Base-by-base conservation (phyloP, 2,888 invertebrate genomes). In the Ophion obscuratus region DNA sequence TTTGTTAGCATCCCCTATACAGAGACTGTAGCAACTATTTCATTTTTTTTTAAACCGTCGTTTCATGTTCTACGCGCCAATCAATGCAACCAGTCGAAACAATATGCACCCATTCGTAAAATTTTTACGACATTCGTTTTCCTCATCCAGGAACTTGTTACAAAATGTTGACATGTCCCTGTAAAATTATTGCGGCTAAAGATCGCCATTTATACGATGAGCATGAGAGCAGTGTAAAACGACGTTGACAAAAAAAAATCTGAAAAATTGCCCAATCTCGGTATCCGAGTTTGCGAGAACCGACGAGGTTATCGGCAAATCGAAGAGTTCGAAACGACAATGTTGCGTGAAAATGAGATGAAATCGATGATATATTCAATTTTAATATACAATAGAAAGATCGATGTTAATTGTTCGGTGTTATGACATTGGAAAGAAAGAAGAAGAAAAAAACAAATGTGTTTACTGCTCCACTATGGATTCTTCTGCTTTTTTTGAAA, bases 341-440 rank as follows among this genome's bases (percentile, higher is more conserved):
- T 14, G 27, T 75, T 27, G 24, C 24, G 14, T 7, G 24, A 64
- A 75, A 31, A 75, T 75, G 62, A 44, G 62, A 75, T 27, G 75
- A 75, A 44, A 62, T 62, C 20, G 66, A 44, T 73, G 61, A 67
- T 67, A 36, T 71, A 81, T 84, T 79, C 70, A 87, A 83, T 84
- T 74, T 81, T 83, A 83, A 85, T 87, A 86, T 86, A 88, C 87
- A 89, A 83, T 89, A 90, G 88, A 85, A 84, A 89, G 53, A 89
- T 91, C 87, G 89, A 91, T 91, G 91, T 91, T 91, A 88, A 90
- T 89, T 91, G 91, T 91, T 91, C 90, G 88, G 88, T 91, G 90
- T 91, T 91, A 89, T 85, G 88, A 87, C 87, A 88, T 68, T 81
- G 76, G 47, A 67, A 82, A 71, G 76, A 79, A 73, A 86, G 83